A percentile compares a stretch with the other conserved stretches of the same genome.
These are phyloP conservation scores for Tetheella fluctuosa DNA, from an alignment of 2,888 invertebrate genomes.

Conservation along the genomic window DNA sequence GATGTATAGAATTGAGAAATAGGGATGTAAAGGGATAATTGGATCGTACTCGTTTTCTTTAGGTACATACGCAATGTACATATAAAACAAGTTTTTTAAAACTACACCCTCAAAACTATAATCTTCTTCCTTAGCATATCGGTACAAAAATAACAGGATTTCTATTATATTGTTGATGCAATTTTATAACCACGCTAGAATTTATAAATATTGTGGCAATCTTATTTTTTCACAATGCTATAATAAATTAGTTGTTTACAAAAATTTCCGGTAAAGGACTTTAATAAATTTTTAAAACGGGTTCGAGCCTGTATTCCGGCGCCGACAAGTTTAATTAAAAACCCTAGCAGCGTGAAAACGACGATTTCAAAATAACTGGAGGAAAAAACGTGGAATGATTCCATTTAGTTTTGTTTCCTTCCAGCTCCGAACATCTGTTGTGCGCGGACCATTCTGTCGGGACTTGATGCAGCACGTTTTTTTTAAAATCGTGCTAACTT, in stretches of 20 bases:
- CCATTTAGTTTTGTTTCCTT: conserved; percentile 50
- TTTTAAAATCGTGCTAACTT: conserved; percentile 19
- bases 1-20: neutral
- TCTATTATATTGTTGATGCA: too few species aligned
- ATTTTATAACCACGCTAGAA: neutral
- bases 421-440: conserved; percentile 41
- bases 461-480: conserved; percentile 18
- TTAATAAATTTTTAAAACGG: conserved; percentile 70
- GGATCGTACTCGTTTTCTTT: neutral
- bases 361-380: conserved; percentile 62
- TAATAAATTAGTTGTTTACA: conserved; percentile 52
- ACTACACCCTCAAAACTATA: too few species aligned
- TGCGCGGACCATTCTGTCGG: conserved; percentile 14
- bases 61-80: neutral
- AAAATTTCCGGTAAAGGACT: conserved; percentile 54
- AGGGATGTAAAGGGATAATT: neutral
- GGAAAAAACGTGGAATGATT: conserved; percentile 48
- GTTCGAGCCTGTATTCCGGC: conserved; percentile 48
- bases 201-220: neutral
- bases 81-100: too few species aligned
- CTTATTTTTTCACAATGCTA: neutral
- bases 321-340: conserved; percentile 72
- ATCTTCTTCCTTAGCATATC: too few species aligned
- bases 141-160: too few species aligned
- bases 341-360: conserved; percentile 60